Conservation (phyloP, 2,888 invertebrate species). For the Heliconius erato region DNA sequence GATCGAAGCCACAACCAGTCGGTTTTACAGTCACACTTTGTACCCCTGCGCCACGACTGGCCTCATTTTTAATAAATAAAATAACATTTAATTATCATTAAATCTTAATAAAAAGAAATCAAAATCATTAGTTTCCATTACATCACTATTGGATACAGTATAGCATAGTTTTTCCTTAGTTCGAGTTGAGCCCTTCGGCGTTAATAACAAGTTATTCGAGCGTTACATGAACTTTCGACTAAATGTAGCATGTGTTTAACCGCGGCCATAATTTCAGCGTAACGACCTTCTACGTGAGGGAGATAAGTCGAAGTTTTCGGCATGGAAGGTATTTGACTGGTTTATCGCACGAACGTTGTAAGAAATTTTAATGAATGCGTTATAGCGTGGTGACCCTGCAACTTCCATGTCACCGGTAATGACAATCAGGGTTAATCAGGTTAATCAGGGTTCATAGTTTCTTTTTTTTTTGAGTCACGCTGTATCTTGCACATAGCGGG, state of each 20-base stretch:
- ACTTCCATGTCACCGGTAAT: not conserved
- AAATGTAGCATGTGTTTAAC: conserved; percentile 85
- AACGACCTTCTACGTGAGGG: conserved; percentile 83
- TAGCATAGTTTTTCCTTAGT: conserved; percentile 31
- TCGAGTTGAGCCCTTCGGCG: conserved; percentile 59
- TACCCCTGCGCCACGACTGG: no score
- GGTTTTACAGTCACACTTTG: no score
- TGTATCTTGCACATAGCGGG: no score
- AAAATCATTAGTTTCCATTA: not conserved
- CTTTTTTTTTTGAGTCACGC: no score
- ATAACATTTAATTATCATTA: not conserved
- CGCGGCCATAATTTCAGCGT: conserved; percentile 80
- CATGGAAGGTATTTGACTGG: conserved; percentile 68
- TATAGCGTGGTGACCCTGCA: conserved; percentile 7
- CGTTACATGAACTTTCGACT: conserved; percentile 81
- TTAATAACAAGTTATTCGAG: conserved; percentile 78
- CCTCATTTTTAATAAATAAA: no score
- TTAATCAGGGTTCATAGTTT: no score
- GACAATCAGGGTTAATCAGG: no score
- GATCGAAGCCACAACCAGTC: no score
- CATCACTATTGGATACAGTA: conserved; percentile 13
- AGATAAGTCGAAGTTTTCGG: conserved; percentile 84
- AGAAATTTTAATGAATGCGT: conserved; percentile 81
- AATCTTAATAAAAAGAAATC: not conserved
- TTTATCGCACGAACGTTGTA: conserved; percentile 82